phyloP scores from a whole-genome alignment of 2,888 invertebrate species.

The Aplocera efformata region DNA sequence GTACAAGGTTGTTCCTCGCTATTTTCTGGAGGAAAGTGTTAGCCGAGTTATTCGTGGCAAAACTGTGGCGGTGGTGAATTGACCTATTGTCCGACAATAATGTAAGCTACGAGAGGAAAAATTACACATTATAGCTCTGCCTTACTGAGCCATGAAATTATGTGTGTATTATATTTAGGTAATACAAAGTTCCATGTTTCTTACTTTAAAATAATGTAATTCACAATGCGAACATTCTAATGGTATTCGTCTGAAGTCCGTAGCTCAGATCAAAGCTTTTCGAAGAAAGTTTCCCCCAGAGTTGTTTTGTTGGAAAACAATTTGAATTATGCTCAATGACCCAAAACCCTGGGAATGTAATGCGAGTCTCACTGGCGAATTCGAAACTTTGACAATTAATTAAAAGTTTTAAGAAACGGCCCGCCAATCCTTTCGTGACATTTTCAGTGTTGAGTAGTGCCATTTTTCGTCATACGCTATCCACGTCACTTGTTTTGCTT shows the following conservation, averaged over 20 bases:
- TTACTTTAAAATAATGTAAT: neutral
- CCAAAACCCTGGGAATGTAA: conserved; percentile 50
- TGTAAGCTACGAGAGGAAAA: no score
- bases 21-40: no score
- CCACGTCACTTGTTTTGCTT: no score
- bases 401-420: conserved; percentile 61
- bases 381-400: conserved; percentile 61
- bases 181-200: no score
- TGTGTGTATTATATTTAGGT: no score
- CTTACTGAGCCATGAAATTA: no score
- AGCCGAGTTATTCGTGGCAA: no score
- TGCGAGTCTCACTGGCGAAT: conserved; percentile 39
- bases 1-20: no score
- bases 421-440: conserved; percentile 20
- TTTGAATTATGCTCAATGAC: conserved; percentile 55
- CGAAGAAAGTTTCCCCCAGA: conserved; percentile 31
- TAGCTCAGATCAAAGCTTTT: conserved; percentile 38
- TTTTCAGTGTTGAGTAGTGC: conserved; percentile 8
- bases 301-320: conserved; percentile 50
- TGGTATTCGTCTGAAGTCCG: conserved; percentile 18
- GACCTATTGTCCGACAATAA: no score
- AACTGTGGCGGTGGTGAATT: no score
- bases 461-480: no score
- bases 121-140: no score
- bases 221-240: conserved; percentile 5